phyloP scores from a whole-genome alignment of 2,797 vertebrate species.

The Hippocampus kuda region DNA sequence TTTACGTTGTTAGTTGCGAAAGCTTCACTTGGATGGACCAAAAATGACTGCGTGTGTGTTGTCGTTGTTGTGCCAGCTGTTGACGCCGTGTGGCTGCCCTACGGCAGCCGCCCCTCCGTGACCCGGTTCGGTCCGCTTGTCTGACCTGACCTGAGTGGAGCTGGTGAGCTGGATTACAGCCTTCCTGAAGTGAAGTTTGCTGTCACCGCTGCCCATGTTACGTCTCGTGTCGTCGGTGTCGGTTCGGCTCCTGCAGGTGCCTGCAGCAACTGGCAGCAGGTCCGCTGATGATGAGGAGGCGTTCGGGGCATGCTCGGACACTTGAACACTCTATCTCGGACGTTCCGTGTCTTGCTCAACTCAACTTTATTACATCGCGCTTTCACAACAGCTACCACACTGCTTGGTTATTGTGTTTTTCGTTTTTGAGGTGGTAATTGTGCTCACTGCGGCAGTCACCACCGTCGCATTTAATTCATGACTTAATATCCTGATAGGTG shows the following conservation, averaged over 20 bases:
- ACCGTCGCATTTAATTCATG: too few species aligned
- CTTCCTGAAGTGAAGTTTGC: conserved; percentile 93
- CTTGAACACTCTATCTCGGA: neutral
- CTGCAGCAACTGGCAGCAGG: too few species aligned
- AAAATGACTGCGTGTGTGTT: too few species aligned
- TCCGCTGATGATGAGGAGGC: conserved; percentile 7
- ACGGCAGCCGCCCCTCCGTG: neutral
- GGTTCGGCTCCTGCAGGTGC: neutral
- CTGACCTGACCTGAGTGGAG: conserved; percentile 77
- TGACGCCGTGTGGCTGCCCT: neutral
- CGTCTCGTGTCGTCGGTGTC: too few species aligned
- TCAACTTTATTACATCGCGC: too few species aligned
- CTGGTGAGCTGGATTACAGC: conserved; percentile 94
- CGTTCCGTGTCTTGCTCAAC: neutral
- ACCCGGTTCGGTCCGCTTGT: neutral
- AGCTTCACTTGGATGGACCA: too few species aligned
- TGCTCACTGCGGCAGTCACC: too few species aligned
- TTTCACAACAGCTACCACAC: too few species aligned
- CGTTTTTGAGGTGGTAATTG: too few species aligned
- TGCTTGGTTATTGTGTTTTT: too few species aligned
- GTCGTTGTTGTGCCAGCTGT: neutral
- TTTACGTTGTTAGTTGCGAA: too few species aligned
- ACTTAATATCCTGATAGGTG: too few species aligned
- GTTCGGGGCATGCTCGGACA: conserved; percentile 16
- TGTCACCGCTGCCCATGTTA: conserved; percentile 83